Evolutionary conservation across 2,113 vertebrate species (phyloP).

Genomic region (Heteronetta atricapilla): DNA sequence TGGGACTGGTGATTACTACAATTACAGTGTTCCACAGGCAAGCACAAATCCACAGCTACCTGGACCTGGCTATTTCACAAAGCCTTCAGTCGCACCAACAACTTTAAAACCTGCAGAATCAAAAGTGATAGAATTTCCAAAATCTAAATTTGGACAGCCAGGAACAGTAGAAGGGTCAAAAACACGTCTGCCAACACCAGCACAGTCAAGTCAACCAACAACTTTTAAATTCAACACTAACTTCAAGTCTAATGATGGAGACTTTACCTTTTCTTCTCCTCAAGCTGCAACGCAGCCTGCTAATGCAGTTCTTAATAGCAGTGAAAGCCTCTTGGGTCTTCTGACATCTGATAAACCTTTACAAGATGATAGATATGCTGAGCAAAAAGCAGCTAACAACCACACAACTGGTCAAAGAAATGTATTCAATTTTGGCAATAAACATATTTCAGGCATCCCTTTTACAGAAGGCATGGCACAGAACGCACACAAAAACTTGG

Average conservation of each 20-base stretch:
- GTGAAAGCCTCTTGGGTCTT: conserved; percentile 90
- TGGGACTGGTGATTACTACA: conserved; percentile 89
- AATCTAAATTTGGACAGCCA: conserved; percentile 84
- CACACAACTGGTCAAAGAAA: conserved; percentile 69
- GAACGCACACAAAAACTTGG: conserved; percentile 65
- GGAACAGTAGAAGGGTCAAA: conserved; percentile 82
- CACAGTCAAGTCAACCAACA: conserved; percentile 80
- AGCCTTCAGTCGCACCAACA: conserved; percentile 78
- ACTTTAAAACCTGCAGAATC: conserved; percentile 82
- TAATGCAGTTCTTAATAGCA: conserved; percentile 75
- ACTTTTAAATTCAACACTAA: conserved; percentile 97
- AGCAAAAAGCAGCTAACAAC: conserved; percentile 75
- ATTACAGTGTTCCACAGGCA: conserved; percentile 85
- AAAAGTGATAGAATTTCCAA: conserved; percentile 85
- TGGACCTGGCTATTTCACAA: conserved; percentile 96
- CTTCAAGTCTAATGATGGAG: conserved; percentile 96
- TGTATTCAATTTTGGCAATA: conserved; percentile 85
- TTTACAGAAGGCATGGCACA: conserved; percentile 76
- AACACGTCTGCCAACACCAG: conserved; percentile 70
- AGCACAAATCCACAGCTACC: conserved; percentile 90
- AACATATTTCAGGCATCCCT: conserved; percentile 74
- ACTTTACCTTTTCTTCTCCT: conserved; percentile 91
- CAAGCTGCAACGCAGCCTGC: conserved; percentile 71
- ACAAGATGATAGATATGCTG: conserved; percentile 77
- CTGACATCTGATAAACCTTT: conserved; percentile 88